Evolutionary conservation across 2,888 invertebrate species (phyloP).

Genomic region (Acanthosepion esculentum): DNA sequence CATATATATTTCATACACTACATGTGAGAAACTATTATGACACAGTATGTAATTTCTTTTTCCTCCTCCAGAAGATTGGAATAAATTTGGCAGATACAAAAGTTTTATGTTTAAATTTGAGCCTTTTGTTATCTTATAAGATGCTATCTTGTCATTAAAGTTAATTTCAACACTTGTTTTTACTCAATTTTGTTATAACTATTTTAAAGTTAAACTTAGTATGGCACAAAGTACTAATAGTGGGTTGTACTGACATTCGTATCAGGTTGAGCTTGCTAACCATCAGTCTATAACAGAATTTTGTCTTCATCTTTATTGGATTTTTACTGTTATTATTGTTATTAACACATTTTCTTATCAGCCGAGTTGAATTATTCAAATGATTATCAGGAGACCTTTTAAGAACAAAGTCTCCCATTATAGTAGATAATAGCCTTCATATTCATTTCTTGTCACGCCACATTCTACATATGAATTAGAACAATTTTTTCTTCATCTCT

Average conservation of each 20-base stretch:
- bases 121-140: too few species aligned
- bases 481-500: background rate
- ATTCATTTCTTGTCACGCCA: background rate
- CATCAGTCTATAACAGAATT: background rate
- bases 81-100: too few species aligned
- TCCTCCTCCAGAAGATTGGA: too few species aligned
- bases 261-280: background rate
- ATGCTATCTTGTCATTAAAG: too few species aligned
- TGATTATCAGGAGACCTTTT: background rate
- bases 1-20: too few species aligned
- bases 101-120: too few species aligned
- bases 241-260: background rate
- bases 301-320: background rate
- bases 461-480: background rate
- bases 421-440: background rate
- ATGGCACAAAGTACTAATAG: background rate
- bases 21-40: too few species aligned
- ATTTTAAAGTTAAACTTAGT: background rate
- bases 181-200: too few species aligned
- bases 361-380: background rate
- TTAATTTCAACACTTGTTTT: too few species aligned
- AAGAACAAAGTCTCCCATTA: background rate
- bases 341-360: background rate
- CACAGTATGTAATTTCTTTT: too few species aligned
- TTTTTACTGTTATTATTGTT: background rate